These are phyloP conservation scores for Enoplosus armatus DNA, from an alignment of 2,797 vertebrate genomes.

Conservation along the genomic window DNA sequence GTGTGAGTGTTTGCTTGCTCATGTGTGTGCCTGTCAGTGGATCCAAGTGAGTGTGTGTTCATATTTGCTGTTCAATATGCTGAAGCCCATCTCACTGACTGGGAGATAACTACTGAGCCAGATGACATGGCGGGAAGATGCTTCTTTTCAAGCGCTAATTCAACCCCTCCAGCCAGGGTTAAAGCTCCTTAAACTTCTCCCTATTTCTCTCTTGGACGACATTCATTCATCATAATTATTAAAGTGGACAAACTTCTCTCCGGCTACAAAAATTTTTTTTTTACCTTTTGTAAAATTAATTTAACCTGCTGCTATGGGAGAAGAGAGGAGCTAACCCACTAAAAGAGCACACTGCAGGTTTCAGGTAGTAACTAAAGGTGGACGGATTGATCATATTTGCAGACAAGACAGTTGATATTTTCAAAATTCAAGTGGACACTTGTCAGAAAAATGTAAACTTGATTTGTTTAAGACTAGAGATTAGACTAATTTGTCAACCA, in stretches of 20 bases:
- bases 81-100: conserved; percentile 75
- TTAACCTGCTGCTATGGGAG: conserved; percentile 9
- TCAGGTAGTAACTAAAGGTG: not conserved
- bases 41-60: conserved; percentile 67
- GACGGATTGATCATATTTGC: no score
- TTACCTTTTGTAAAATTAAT: conserved; percentile 10
- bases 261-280: no score
- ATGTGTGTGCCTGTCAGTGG: conserved; percentile 69
- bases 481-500: not conserved
- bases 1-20: conserved; percentile 48
- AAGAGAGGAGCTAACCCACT: not conserved
- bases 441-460: no score
- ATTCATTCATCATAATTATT: conserved; percentile 48
- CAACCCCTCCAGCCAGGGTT: conserved; percentile 49
- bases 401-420: no score
- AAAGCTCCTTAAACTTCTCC: conserved; percentile 46
- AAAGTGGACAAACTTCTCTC: conserved; percentile 40
- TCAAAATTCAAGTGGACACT: no score
- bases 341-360: conserved; percentile 36
- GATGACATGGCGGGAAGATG: conserved; percentile 66
- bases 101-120: conserved; percentile 74
- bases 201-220: conserved; percentile 17
- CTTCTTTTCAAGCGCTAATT: conserved; percentile 50
- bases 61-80: conserved; percentile 77
- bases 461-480: no score